Evolutionary conservation across 2,797 vertebrate species (phyloP).

Genomic region (Miichthys miiuy): DNA sequence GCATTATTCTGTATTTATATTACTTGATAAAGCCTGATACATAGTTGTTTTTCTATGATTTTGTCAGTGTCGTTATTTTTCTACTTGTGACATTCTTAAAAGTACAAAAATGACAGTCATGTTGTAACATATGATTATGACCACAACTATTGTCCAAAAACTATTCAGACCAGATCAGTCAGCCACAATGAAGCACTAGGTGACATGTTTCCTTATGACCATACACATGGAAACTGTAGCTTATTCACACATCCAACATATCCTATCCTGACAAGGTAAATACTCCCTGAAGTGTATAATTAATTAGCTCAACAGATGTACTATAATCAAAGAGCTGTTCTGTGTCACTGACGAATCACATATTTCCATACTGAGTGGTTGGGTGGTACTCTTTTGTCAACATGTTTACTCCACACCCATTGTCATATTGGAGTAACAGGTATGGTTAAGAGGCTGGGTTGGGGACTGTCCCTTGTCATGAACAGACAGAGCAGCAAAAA

Average conservation of each 20-base stretch:
- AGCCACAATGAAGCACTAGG: background rate
- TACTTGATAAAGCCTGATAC: background rate
- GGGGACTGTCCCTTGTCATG: conserved; percentile 30
- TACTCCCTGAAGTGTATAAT: background rate
- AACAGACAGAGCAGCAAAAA: conserved; percentile 48
- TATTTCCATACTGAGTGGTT: conserved; percentile 62
- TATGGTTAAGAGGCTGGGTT: conserved; percentile 56
- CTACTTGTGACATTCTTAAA: no score
- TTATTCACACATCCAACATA: background rate
- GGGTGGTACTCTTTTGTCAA: conserved; percentile 75
- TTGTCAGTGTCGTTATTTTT: no score
- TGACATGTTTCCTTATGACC: background rate
- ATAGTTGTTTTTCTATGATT: no score
- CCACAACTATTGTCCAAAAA: background rate
- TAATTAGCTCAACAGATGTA: conserved; percentile 5
- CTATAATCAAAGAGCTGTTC: conserved; percentile 20
- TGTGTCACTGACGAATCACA: conserved; percentile 49
- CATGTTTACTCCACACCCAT: conserved; percentile 70
- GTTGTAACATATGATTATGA: no score
- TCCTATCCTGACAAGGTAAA: background rate
- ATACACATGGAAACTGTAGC: background rate
- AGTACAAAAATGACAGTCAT: no score
- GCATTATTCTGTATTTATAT: conserved; percentile 1
- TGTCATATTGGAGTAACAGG: conserved; percentile 60
- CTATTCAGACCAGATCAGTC: conserved; percentile 2